These are phyloP conservation scores for Archocentrus centrarchus DNA, from an alignment of 2,113 vertebrate genomes.

Conservation along the genomic window DNA sequence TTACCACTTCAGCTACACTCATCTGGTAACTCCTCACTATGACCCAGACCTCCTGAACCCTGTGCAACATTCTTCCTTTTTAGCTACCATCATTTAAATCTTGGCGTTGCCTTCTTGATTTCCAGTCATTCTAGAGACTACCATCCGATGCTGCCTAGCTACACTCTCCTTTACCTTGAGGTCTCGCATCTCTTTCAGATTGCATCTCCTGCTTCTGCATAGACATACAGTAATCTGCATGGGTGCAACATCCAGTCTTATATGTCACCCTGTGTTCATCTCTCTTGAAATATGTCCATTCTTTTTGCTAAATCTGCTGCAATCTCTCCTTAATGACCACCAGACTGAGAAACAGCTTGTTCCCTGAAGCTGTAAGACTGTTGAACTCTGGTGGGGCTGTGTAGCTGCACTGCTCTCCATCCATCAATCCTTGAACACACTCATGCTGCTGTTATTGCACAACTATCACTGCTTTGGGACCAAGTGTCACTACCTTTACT, in stretches of 20 bases:
- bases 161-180: neutral
- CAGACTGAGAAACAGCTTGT: too few relatives aligned
- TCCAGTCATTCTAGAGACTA: neutral
- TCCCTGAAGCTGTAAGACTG: too few relatives aligned
- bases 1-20: neutral
- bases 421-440: too few relatives aligned
- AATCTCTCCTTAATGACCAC: neutral
- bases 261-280: neutral
- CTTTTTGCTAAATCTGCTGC: neutral
- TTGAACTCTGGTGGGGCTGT: too few relatives aligned
- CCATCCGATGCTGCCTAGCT: neutral
- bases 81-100: neutral
- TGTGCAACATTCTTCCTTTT: neutral
- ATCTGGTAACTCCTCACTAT: neutral
- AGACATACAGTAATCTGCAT: too few relatives aligned
- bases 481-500: too few relatives aligned
- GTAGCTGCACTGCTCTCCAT: too few relatives aligned
- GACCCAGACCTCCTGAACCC: neutral
- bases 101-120: neutral
- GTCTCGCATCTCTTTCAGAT: neutral
- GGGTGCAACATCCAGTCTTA: neutral
- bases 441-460: too few relatives aligned
- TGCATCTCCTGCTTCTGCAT: neutral
- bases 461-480: too few relatives aligned
- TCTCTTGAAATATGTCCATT: neutral